phyloP scores from a whole-genome alignment of 2,888 invertebrate genomes.

The Gastracanthus pulcherrimus region DNA sequence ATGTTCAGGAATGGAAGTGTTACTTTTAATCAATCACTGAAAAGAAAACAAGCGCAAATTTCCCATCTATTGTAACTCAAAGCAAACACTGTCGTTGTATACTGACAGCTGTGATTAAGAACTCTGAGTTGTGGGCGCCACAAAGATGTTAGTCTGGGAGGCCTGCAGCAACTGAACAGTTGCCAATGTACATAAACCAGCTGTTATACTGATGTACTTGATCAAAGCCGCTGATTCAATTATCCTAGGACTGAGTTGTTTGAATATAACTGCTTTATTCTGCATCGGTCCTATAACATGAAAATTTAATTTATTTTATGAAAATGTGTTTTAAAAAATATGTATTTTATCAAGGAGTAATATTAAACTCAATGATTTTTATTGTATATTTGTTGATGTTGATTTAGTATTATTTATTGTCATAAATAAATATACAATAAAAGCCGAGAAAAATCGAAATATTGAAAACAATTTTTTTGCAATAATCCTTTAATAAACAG shows the following conservation, averaged over 20 bases:
- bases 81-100: slow-evolving; percentile 2
- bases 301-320: not conserved
- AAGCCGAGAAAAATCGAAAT: too few relatives aligned
- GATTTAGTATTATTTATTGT: too few relatives aligned
- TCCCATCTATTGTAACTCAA: not conserved
- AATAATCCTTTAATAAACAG: too few relatives aligned
- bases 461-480: too few relatives aligned
- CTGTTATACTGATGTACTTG: slow-evolving; percentile 6
- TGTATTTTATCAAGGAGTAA: too few relatives aligned
- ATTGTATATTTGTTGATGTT: too few relatives aligned
- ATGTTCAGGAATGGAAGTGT: too few relatives aligned
- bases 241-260: not conserved
- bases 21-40: not conserved
- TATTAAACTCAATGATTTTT: too few relatives aligned
- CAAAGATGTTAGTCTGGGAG: slow-evolving; percentile 21
- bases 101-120: slow-evolving; percentile 33
- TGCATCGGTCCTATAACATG: too few relatives aligned
- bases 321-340: too few relatives aligned
- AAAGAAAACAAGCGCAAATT: not conserved
- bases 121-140: slow-evolving; percentile 11
- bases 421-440: too few relatives aligned
- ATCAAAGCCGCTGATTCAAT: slow-evolving; percentile 29
- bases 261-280: not conserved
- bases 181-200: slow-evolving; percentile 32
- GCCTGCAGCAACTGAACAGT: slow-evolving; percentile 20